Evolutionary conservation across 2,113 vertebrate species (phyloP), one percentile per base, ranked within the genome.

Genomic region (Sigmodon hispidus): DNA sequence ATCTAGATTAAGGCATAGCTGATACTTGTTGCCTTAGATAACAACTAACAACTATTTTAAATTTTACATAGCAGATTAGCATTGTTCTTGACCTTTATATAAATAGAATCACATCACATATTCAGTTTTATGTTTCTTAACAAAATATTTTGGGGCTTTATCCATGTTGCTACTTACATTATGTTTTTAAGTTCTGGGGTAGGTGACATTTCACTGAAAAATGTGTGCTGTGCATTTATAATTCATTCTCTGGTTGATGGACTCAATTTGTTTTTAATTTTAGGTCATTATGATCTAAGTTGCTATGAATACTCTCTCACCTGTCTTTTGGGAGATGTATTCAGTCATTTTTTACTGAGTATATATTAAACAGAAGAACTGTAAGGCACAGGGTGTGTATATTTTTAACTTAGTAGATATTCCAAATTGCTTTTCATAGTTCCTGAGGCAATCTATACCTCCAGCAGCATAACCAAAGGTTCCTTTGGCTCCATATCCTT

Each of bases 21-120:
- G n/a, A 79, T 77, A 80, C 55, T 12, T 8, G 7, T 87, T 21
- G 57, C 43, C n/a, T 21, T 52, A 80, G 79, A 24, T 55, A 73
- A 67, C 43, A 12, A 77, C n/a, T 29, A 84, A 10, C 80, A 19
- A 76, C 50, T 86, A 1, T 57, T 77, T 31, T 88, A 59, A 85
- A 40, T 88, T 81, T 75, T 88, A 50, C 19, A 43, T 40, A 50
- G 9, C 36, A 55, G 34, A n/a, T 93, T 86, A 86, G 22, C 34
- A 93, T 93, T 86, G 7, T 81, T n/a, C 77, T 93, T 80, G 21
- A 79, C 29, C 19, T 65, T 96, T 5, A 36, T 70, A 34, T 65
- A 57, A 94, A 83, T 43, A 21, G 59, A 75, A 91, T 81, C 36
- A 19, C 34, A 31, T 48, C 40, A 48, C 10, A 12, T 36, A 34